Evolutionary conservation across 1,140 invertebrate genomes (phyloP).

Genomic region (Zaprionus taronus): DNA sequence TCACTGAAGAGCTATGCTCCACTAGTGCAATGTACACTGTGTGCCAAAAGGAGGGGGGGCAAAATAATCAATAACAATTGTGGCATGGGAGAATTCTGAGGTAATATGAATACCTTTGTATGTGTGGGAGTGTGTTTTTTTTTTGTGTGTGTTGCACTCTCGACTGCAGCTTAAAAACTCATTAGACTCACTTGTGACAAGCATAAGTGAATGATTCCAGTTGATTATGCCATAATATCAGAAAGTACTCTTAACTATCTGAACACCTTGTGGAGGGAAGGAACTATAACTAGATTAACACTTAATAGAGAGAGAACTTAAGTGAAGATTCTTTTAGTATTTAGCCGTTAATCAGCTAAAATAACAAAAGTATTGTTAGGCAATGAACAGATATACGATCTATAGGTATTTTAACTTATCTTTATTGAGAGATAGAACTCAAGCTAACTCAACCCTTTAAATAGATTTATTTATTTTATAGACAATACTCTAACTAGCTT

Average conservation of each 20-base stretch:
- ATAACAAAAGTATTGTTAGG: too few species aligned
- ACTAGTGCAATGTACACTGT: neutral
- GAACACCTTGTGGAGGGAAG: neutral
- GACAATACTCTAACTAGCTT: too few species aligned
- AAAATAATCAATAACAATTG: conserved; percentile 38
- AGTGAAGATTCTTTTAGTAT: too few species aligned
- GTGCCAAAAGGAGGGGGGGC: neutral
- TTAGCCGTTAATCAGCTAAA: too few species aligned
- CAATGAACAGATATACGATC: too few species aligned
- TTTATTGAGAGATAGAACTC: too few species aligned
- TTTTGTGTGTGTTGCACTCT: neutral
- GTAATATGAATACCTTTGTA: neutral
- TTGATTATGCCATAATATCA: neutral
- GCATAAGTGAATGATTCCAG: neutral
- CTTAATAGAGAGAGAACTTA: too few species aligned
- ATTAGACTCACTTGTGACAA: conserved; percentile 3
- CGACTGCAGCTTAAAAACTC: neutral
- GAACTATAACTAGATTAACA: too few species aligned
- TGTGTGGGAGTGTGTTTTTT: neutral
- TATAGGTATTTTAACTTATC: too few species aligned
- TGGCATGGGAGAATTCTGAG: neutral
- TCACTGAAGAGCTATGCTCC: conserved; percentile 16
- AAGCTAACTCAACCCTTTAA: too few species aligned
- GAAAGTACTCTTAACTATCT: conserved; percentile 1
- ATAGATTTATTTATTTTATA: too few species aligned